These are phyloP conservation scores for Danio tinwini DNA, from an alignment of 2,797 vertebrate genomes.

Conservation along the genomic window DNA sequence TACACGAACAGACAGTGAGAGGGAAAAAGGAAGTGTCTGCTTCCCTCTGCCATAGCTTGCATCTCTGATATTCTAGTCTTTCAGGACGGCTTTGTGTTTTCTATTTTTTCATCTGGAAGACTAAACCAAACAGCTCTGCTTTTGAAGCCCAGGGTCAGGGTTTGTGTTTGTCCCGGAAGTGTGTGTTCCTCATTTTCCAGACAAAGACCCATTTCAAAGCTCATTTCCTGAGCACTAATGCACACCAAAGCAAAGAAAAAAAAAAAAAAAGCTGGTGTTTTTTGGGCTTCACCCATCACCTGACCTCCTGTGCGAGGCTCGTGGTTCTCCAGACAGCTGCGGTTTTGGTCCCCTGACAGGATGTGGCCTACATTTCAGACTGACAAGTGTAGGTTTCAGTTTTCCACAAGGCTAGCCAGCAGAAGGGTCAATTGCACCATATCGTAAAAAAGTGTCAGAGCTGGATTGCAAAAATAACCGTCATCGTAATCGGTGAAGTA, in stretches of 20 bases:
- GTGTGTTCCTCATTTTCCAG: slow-evolving; percentile 13
- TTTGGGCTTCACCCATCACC: slow-evolving; percentile 45
- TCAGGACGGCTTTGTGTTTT: slow-evolving; percentile 32
- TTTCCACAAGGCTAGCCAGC: slow-evolving; percentile 54
- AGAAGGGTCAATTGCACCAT: slow-evolving; percentile 42
- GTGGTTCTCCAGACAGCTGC: slow-evolving; percentile 46
- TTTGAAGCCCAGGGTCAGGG: slow-evolving; percentile 34
- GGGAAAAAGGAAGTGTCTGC: slow-evolving; percentile 53
- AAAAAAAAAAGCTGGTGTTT: not conserved
- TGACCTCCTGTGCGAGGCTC: slow-evolving; percentile 58
- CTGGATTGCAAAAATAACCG: slow-evolving; percentile 27
- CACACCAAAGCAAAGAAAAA: slow-evolving; percentile 29
- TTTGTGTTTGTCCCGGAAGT: not conserved
- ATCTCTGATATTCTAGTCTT: slow-evolving; percentile 40
- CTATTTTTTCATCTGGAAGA: slow-evolving; percentile 40
- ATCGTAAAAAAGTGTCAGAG: slow-evolving; percentile 15
- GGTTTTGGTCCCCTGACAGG: slow-evolving; percentile 58
- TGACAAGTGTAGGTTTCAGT: slow-evolving; percentile 61
- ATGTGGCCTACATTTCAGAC: slow-evolving; percentile 59
- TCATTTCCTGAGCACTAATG: slow-evolving; percentile 25
- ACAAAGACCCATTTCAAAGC: slow-evolving; percentile 16
- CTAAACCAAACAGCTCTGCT: slow-evolving; percentile 34
- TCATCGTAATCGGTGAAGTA: not conserved
- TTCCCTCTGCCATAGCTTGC: slow-evolving; percentile 54
- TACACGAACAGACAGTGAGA: slow-evolving; percentile 32